Conservation (phyloP, 2,888 invertebrate genomes). For the Argynnis bischoffii region DNA sequence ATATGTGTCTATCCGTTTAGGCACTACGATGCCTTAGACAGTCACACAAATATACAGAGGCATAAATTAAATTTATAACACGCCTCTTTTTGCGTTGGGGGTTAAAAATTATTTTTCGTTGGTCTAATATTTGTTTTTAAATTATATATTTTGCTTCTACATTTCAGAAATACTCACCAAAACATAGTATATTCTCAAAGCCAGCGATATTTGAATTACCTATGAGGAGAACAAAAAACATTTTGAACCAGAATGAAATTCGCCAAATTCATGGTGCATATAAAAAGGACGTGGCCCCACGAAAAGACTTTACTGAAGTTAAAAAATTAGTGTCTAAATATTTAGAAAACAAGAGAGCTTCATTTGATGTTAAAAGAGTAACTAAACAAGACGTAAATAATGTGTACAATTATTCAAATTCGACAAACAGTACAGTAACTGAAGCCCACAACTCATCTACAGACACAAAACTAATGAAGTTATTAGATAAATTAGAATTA, state of each 20-base stretch:
- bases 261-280: slow-evolving; percentile 18
- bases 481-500: slow-evolving; percentile 61
- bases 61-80: too few species aligned
- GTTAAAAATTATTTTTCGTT: too few species aligned
- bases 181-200: slow-evolving; percentile 43
- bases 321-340: slow-evolving; percentile 55
- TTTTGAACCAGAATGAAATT: background rate
- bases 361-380: slow-evolving; percentile 5
- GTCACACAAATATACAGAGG: too few species aligned
- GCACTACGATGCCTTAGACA: too few species aligned
- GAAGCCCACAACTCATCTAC: slow-evolving; percentile 39
- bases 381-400: background rate
- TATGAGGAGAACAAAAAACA: slow-evolving; percentile 13
- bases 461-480: slow-evolving; percentile 55
- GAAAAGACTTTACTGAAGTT: slow-evolving; percentile 58
- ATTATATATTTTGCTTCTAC: background rate
- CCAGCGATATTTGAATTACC: slow-evolving; percentile 40
- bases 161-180: slow-evolving; percentile 37
- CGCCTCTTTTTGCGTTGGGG: too few species aligned
- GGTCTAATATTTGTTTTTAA: background rate
- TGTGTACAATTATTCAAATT: slow-evolving; percentile 10
- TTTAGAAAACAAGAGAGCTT: slow-evolving; percentile 43
- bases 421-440: slow-evolving; percentile 9
- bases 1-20: too few species aligned
- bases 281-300: slow-evolving; percentile 54